phyloP scores from a whole-genome alignment of 2,888 invertebrate genomes.

The Epistrophella euchroma region DNA sequence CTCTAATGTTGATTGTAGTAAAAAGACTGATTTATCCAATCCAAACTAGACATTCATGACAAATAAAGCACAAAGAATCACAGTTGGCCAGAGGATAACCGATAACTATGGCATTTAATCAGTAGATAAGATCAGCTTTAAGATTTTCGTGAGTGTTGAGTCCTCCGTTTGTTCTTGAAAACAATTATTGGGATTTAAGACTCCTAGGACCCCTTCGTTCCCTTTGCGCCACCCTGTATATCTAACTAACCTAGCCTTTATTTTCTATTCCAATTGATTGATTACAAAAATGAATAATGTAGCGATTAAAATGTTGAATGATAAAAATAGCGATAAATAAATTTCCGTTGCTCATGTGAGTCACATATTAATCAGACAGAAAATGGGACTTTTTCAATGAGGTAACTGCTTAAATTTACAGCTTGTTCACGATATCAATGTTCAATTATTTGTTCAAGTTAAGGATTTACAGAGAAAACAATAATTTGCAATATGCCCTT shows the following conservation, averaged over 20 bases:
- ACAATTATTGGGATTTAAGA: too few relatives aligned
- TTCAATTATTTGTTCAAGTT: constrained; percentile 12
- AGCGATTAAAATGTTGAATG: neutral
- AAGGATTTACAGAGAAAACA: neutral
- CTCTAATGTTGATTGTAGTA: too few relatives aligned
- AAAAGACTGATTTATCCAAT: too few relatives aligned
- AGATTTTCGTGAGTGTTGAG: too few relatives aligned
- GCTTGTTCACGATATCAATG: neutral
- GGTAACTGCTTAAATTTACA: constrained; percentile 8
- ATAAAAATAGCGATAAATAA: constrained; percentile 4
- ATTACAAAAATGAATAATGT: constrained; percentile 9
- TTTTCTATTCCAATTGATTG: constrained; percentile 2
- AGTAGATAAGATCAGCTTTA: too few relatives aligned
- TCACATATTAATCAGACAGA: neutral
- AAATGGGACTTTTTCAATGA: neutral
- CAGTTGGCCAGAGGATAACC: too few relatives aligned
- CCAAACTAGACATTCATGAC: too few relatives aligned
- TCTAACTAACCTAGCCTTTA: neutral
- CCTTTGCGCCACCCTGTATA: too few relatives aligned
- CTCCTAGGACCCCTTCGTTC: too few relatives aligned
- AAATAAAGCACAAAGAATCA: too few relatives aligned
- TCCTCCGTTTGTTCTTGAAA: too few relatives aligned
- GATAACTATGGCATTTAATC: too few relatives aligned
- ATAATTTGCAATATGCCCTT: constrained; percentile 1
- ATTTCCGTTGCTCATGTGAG: neutral